Evolutionary conservation across 2,797 vertebrate species (phyloP).

Genomic region (Geotrypetes seraphini): DNA sequence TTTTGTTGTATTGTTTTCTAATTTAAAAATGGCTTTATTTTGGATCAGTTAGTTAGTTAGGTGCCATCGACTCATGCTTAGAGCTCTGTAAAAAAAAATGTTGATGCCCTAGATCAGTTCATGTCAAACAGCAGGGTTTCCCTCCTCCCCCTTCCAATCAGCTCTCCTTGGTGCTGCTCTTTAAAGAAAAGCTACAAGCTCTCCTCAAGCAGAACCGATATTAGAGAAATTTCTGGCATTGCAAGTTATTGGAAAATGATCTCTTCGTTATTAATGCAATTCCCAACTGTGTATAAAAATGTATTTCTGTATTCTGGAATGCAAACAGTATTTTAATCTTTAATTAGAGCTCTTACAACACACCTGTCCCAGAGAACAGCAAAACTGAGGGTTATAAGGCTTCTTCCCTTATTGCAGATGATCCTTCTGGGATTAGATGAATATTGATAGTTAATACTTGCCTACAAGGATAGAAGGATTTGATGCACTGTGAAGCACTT

Average conservation of each 20-base stretch:
- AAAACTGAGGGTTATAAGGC: slow-evolving; percentile 43
- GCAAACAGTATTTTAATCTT: slow-evolving; percentile 71
- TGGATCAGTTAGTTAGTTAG: no score
- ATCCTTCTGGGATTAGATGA: slow-evolving; percentile 59
- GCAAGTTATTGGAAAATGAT: slow-evolving; percentile 60
- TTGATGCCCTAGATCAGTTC: no score
- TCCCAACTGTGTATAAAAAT: slow-evolving; percentile 46
- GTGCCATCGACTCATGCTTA: no score
- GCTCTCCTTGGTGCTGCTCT: no score
- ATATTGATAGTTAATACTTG: slow-evolving; percentile 63
- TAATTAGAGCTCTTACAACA: slow-evolving; percentile 63
- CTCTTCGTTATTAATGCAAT: slow-evolving; percentile 66
- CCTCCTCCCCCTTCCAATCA: no score
- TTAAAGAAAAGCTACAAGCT: no score
- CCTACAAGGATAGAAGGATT: slow-evolving; percentile 31
- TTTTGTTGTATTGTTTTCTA: no score
- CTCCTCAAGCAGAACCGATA: no score
- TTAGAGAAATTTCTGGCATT: slow-evolving; percentile 29
- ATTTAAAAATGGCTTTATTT: no score
- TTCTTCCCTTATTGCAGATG: slow-evolving; percentile 67
- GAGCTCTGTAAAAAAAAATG: no score
- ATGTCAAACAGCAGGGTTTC: no score
- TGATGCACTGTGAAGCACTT: slow-evolving; percentile 26
- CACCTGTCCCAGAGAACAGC: slow-evolving; percentile 47
- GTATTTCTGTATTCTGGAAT: slow-evolving; percentile 49